Percentiles rank a stretch among this genome's conserved stretches.
Conservation (phyloP, 2,888 invertebrate genomes). For the Sipunculus nudus region DNA sequence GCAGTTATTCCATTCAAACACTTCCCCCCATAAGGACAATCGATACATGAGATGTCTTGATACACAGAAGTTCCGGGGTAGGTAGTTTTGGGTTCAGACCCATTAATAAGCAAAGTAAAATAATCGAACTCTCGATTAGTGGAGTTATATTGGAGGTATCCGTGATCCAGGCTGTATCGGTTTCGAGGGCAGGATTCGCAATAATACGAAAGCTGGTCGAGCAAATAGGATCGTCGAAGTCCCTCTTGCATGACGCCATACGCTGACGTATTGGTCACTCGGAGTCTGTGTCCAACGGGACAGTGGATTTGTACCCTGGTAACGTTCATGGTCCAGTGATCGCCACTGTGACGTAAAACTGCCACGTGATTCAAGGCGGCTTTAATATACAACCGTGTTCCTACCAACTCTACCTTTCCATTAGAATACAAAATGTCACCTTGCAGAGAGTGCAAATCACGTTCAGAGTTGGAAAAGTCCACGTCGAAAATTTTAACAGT, state of each 20-base stretch:
- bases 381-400: constrained; percentile 16
- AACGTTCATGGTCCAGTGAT: constrained; percentile 43
- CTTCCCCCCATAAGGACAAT: constrained; percentile 39
- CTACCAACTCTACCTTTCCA: constrained; percentile 29
- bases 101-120: constrained; percentile 40
- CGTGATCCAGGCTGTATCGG: constrained; percentile 38
- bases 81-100: constrained; percentile 26
- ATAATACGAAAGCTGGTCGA: constrained; percentile 42
- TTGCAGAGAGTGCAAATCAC: constrained; percentile 25
- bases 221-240: constrained; percentile 31
- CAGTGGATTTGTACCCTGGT: constrained; percentile 32
- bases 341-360: constrained; percentile 37
- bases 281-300: constrained; percentile 38
- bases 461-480: constrained; percentile 25
- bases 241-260: constrained; percentile 34
- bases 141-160: constrained; percentile 35
- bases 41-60: constrained; percentile 38
- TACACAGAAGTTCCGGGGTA: constrained; percentile 33
- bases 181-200: constrained; percentile 39
- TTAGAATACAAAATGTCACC: constrained; percentile 37
- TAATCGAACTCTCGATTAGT: constrained; percentile 19
- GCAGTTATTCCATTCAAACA: constrained; percentile 38
- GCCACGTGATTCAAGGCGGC: constrained; percentile 35
- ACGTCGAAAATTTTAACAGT: constrained; percentile 14
- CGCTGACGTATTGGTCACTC: constrained; percentile 39